phyloP scores from a whole-genome alignment of 2,797 vertebrate genomes.

The Leucoraja ocellata region DNA sequence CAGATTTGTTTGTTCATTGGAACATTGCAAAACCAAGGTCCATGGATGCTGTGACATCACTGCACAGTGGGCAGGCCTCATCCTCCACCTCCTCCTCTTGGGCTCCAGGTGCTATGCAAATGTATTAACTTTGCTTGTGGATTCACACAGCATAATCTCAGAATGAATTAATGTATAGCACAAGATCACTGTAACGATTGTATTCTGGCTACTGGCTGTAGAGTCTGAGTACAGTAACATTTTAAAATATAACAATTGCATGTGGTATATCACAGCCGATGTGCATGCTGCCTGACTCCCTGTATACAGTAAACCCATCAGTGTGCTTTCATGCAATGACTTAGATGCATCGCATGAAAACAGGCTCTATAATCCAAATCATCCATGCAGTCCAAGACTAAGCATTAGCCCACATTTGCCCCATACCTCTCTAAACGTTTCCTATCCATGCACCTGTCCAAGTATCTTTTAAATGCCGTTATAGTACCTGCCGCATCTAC shows the following conservation, averaged over 20 bases:
- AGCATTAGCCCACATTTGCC: no score
- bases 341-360: no score
- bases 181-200: background rate
- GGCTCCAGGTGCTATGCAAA: background rate
- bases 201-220: background rate
- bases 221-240: background rate
- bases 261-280: background rate
- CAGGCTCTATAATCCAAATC: no score
- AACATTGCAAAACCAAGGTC: background rate
- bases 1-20: background rate
- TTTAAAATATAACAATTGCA: background rate
- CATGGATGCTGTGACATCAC: background rate
- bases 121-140: background rate
- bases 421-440: no score
- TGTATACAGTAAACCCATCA: background rate
- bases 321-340: background rate
- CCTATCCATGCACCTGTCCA: no score
- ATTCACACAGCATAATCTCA: background rate
- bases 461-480: no score
- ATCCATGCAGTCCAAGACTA: no score
- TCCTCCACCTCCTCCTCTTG: background rate
- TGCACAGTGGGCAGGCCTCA: background rate
- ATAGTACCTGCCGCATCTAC: no score
- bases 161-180: background rate
- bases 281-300: background rate